Evolutionary conservation across 1,140 invertebrate species (phyloP), one percentile per base, ranked within the genome.

Genomic region (Ooceraea biroi): DNA sequence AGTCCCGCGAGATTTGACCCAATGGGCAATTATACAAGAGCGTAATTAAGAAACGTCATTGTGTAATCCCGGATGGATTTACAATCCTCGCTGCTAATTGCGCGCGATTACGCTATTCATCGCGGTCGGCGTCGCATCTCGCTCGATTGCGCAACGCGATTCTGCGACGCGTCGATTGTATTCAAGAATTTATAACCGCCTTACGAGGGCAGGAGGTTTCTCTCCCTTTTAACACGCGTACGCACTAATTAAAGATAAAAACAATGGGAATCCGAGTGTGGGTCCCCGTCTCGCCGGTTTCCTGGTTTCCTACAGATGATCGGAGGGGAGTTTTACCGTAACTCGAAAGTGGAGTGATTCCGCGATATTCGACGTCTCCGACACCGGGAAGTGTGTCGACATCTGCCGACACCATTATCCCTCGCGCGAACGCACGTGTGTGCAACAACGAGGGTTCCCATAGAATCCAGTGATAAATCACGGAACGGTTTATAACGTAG

Each of bases 271-370:
- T 78, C 63, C n/a, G n/a, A n/a, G n/a, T n/a, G n/a, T n/a, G n/a
- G n/a, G n/a, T n/a, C n/a, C n/a, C n/a, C 55, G 17, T 22, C 74
- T 44, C 48, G 19, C 25, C 14, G 44, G 50, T 66, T 55, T 77
- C 68, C 61, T 17, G 36, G 36, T 36, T 25, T 52, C 27, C 14
- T 22, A 11, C 48, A 27, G 19, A 3, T 17, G 46, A 7, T 60
- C 55, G 36, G 57, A 41, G 44, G 7, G 14, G 19, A 19, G 3
- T 41, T 72, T 71, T 72, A 82, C 55, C 68, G 69, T 58, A 41
- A 73, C 55, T 73, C 52, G 69, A 61, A 61, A 82, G 78, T 58
- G 57, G 78, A 71, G 60, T 82, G 48, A 82, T 57, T 78, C 63
- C 48, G 19, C 65, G 76, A 68, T 60, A 82, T 82, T 60, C 25